Percentiles rank a stretch among this genome's conserved stretches.
Evolutionary conservation across 1,140 invertebrate genomes (phyloP).

Genomic region (Ostrea denselamellosa): DNA sequence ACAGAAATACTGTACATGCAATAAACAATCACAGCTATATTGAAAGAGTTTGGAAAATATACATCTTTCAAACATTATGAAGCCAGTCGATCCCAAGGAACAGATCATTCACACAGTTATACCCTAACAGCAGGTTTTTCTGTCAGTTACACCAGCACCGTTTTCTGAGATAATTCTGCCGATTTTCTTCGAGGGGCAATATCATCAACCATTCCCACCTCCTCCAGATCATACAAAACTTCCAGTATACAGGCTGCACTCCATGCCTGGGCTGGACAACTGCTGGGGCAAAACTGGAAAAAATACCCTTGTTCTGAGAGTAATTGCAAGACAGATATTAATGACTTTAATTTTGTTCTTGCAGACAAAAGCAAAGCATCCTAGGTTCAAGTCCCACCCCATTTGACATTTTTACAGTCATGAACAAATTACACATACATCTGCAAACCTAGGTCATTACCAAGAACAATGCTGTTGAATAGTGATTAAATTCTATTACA

Average conservation of each 20-base stretch:
- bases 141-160: not conserved
- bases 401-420: too few relatives aligned
- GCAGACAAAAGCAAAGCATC: not conserved
- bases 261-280: conserved; percentile 98
- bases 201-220: conserved; percentile 54
- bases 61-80: not conserved
- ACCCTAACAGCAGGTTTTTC: not conserved
- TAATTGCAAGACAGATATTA: not conserved
- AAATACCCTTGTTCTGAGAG: not conserved
- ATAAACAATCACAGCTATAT: not conserved
- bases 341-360: not conserved
- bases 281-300: conserved; percentile 86
- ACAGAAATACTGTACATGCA: not conserved
- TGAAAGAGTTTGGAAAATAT: too few relatives aligned
- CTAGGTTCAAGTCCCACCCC: too few relatives aligned
- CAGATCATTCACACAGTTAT: not conserved
- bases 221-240: conserved; percentile 76
- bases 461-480: too few relatives aligned
- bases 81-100: not conserved
- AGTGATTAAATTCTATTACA: too few relatives aligned
- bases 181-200: conserved; percentile 5
- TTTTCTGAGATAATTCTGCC: not conserved
- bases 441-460: too few relatives aligned
- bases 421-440: too few relatives aligned
- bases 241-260: conserved; percentile 93